A percentile compares a stretch with the other conserved stretches of the same genome.
These are phyloP conservation scores for Tenthredo notha DNA, from an alignment of 2,888 invertebrate species.

Conservation along the genomic window DNA sequence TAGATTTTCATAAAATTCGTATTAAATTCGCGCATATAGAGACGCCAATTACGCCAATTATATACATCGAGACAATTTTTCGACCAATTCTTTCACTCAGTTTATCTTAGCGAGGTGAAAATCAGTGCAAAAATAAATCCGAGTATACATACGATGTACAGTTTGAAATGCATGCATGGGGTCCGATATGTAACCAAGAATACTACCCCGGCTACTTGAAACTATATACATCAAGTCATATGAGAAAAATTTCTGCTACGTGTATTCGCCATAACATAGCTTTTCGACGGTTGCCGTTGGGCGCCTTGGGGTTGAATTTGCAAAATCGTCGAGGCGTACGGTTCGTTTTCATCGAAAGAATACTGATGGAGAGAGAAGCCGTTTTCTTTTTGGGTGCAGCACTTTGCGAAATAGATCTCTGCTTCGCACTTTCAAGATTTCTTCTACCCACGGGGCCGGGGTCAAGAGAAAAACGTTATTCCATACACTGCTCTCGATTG, in stretches of 20 bases:
- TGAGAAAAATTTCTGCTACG: constrained; percentile 69
- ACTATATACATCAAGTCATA: constrained; percentile 70
- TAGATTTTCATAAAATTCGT: too few relatives aligned
- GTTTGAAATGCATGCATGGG: constrained; percentile 73
- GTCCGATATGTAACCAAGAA: constrained; percentile 72
- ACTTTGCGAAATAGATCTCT: constrained; percentile 27
- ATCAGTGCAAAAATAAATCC: background rate
- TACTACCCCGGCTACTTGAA: constrained; percentile 62
- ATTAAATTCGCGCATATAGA: background rate
- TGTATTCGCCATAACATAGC: constrained; percentile 19
- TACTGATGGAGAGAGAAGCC: background rate
- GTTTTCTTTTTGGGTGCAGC: background rate
- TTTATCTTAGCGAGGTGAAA: too few relatives aligned
- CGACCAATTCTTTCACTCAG: background rate
- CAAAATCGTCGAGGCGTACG: constrained; percentile 14
- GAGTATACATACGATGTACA: constrained; percentile 57
- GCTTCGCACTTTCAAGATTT: background rate
- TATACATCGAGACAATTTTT: background rate
- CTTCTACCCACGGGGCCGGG: background rate
- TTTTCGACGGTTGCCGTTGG: background rate
- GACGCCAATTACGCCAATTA: background rate
- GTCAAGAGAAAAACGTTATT: constrained; percentile 10
- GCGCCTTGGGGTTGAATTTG: background rate
- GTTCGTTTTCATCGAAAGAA: constrained; percentile 21
- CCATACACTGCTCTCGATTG: background rate